These are phyloP conservation scores for Varroa destructor DNA, from an alignment of 1,140 invertebrate genomes.

Conservation along the genomic window DNA sequence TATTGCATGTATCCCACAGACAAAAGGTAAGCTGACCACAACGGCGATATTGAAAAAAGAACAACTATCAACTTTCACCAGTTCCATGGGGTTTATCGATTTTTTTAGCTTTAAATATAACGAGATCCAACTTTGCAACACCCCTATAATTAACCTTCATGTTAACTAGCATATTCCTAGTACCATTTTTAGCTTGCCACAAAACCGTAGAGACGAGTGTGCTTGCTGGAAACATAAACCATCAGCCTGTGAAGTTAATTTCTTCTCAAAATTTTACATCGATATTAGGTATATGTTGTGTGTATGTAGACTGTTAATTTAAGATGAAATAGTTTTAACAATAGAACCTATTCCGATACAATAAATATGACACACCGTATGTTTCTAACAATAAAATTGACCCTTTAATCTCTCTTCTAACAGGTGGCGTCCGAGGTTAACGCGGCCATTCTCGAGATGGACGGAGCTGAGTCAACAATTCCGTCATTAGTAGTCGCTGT, in stretches of 20 bases:
- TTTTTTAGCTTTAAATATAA: not conserved
- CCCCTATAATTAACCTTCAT: not conserved
- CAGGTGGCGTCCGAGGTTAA: conserved; percentile 93
- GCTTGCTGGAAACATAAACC: no score
- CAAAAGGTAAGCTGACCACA: conserved; percentile 58
- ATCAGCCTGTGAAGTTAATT: no score
- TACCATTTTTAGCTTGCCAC: no score
- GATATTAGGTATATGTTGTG: no score
- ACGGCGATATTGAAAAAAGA: not conserved
- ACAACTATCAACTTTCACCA: conserved; percentile 29
- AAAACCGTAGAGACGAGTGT: no score
- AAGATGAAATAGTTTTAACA: no score
- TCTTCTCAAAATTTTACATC: no score
- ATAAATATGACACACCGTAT: not conserved
- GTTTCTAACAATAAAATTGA: conserved; percentile 16
- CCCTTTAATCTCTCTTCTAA: conserved; percentile 36
- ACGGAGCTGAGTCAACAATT: conserved; percentile 65
- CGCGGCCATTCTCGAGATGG: conserved; percentile 80
- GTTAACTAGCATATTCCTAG: no score
- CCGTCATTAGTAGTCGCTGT: conserved; percentile 73
- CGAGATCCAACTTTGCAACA: not conserved
- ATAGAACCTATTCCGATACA: not conserved
- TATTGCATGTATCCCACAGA: conserved; percentile 76
- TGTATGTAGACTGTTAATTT: no score
- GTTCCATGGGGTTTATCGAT: not conserved